Percentiles rank a stretch among this genome's conserved stretches.
These are phyloP conservation scores for Apotomis betuletana DNA, from an alignment of 2,888 invertebrate species.

Conservation along the genomic window DNA sequence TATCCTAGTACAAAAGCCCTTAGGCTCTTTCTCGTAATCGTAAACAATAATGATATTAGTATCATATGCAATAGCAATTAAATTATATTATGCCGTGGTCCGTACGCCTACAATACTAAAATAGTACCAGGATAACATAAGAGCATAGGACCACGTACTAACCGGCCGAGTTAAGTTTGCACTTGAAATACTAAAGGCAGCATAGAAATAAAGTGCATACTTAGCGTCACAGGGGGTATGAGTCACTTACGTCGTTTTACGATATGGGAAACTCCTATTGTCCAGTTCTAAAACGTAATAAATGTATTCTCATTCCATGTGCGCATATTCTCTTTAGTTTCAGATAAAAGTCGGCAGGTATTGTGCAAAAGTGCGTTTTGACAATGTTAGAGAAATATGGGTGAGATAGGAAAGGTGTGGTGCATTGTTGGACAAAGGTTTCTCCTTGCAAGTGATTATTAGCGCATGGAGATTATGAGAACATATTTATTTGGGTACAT, in stretches of 20 bases:
- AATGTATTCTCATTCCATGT: not conserved
- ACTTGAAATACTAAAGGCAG: not conserved
- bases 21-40: conserved; percentile 55
- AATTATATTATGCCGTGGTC: conserved; percentile 52
- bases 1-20: conserved; percentile 45
- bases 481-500: not conserved
- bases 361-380: conserved; percentile 27
- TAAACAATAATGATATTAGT: conserved; percentile 68
- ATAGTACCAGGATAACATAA: not conserved
- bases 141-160: not conserved
- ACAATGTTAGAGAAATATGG: conserved; percentile 22
- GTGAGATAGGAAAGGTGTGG: conserved; percentile 22
- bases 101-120: conserved; percentile 45
- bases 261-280: not conserved
- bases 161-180: not conserved
- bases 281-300: not conserved
- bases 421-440: conserved; percentile 16
- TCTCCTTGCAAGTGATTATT: conserved; percentile 13
- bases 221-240: not conserved
- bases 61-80: conserved; percentile 69
- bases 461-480: conserved; percentile 5
- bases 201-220: not conserved
- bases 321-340: not conserved
- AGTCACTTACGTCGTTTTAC: not conserved
- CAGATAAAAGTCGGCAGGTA: not conserved